Conservation (phyloP, 2,888 invertebrate species). For the Apamea epomidion region DNA sequence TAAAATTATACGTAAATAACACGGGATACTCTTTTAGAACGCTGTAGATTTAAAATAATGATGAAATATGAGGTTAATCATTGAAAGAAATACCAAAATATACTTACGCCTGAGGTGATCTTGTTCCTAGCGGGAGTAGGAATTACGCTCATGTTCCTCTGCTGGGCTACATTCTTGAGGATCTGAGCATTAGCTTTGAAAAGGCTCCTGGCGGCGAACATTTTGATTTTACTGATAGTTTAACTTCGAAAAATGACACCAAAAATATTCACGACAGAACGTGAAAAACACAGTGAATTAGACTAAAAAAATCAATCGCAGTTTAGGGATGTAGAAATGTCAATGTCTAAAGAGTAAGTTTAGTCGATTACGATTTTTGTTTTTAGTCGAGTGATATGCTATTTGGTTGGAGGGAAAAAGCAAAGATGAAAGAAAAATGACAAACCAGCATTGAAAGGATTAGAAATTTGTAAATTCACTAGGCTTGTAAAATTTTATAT, state of each 20-base stretch:
- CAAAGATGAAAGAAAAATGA: too few relatives aligned
- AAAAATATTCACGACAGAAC: constrained; percentile 40
- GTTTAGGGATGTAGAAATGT: constrained; percentile 24
- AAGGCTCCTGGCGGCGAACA: constrained; percentile 81
- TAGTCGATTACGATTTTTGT: constrained; percentile 25
- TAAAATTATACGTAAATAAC: not conserved
- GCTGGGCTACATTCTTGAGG: constrained; percentile 80
- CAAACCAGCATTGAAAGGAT: not conserved
- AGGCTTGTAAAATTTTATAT: too few relatives aligned
- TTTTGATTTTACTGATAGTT: constrained; percentile 71
- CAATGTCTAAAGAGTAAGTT: not conserved
- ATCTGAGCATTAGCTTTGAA: constrained; percentile 78
- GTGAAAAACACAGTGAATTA: constrained; percentile 4
- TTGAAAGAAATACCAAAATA: constrained; percentile 10
- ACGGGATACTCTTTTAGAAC: not conserved
- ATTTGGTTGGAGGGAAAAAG: not conserved
- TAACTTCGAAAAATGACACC: constrained; percentile 51
- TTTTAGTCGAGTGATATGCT: not conserved
- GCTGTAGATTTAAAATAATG: not conserved
- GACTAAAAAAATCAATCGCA: constrained; percentile 59
- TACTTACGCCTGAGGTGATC: constrained; percentile 81
- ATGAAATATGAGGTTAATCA: not conserved
- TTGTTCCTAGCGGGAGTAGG: constrained; percentile 79
- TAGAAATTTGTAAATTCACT: not conserved
- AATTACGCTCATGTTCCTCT: constrained; percentile 83